A percentile compares a stretch with the other conserved stretches of the same genome.
Evolutionary conservation across 2,888 invertebrate genomes (phyloP).

Genomic region (Adelognathus sp.): DNA sequence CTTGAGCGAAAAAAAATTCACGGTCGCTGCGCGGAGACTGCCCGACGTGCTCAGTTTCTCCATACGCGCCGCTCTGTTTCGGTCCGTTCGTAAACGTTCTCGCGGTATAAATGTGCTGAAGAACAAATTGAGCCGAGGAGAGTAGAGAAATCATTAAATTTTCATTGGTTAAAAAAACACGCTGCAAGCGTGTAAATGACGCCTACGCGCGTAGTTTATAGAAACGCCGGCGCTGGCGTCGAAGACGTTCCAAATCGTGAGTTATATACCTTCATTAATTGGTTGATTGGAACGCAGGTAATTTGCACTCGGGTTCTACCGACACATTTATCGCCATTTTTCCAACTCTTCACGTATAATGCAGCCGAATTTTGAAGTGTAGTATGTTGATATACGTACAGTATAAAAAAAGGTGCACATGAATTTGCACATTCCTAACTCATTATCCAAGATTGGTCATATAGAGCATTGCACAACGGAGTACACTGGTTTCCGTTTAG

Average conservation of each 20-base stretch:
- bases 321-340: too few species aligned
- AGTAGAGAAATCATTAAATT: neutral
- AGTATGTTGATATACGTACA: too few species aligned
- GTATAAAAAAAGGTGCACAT: too few species aligned
- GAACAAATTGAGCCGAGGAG: neutral
- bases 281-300: neutral
- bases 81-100: neutral
- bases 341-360: too few species aligned
- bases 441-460: too few species aligned
- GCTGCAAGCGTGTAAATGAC: neutral
- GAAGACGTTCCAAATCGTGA: neutral
- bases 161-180: neutral
- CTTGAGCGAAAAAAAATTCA: slow-evolving; percentile 14
- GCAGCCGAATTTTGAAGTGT: too few species aligned
- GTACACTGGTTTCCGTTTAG: too few species aligned
- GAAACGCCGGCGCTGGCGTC: neutral
- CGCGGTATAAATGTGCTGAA: neutral
- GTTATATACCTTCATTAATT: neutral
- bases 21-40: neutral
- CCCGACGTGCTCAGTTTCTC: neutral
- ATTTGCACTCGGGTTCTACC: too few species aligned
- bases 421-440: too few species aligned
- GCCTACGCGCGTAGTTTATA: neutral
- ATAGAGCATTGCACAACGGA: too few species aligned
- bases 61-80: too few species aligned